phyloP scores from a whole-genome alignment of 2,888 invertebrate species.

The Ophion slaviceki region DNA sequence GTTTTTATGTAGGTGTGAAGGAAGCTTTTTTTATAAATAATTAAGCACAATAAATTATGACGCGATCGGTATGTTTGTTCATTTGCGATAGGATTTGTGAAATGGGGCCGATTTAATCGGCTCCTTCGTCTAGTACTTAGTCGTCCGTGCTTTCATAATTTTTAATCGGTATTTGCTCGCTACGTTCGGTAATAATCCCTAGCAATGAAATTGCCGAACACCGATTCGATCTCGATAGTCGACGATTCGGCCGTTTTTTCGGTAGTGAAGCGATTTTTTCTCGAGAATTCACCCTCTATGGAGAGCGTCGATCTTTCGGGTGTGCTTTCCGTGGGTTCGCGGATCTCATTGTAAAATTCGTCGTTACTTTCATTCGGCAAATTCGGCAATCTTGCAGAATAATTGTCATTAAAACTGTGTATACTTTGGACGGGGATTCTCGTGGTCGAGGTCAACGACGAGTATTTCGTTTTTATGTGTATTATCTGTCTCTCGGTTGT shows the following conservation, averaged over 20 bases:
- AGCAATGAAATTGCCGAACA: conserved; percentile 80
- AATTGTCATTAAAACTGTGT: conserved; percentile 17
- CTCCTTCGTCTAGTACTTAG: neutral
- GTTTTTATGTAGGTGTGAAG: conserved; percentile 33
- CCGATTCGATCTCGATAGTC: conserved; percentile 82
- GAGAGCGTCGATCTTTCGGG: conserved; percentile 81
- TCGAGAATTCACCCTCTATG: conserved; percentile 79
- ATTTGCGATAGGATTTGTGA: conserved; percentile 29
- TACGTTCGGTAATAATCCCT: conserved; percentile 66
- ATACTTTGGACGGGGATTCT: conserved; percentile 74
- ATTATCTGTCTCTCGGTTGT: conserved; percentile 84
- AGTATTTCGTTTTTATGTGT: conserved; percentile 81
- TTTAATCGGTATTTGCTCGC: neutral
- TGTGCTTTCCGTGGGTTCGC: conserved; percentile 70
- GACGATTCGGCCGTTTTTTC: conserved; percentile 78
- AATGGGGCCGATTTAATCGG: neutral
- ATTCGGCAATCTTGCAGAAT: conserved; percentile 48
- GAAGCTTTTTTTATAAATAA: conserved; percentile 39
- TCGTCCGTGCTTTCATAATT: neutral
- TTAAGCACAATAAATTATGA: conserved; percentile 31
- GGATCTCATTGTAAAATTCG: conserved; percentile 76
- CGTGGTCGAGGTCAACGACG: conserved; percentile 78
- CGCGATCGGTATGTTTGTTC: neutral
- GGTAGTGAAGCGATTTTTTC: conserved; percentile 74
- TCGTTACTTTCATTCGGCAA: conserved; percentile 55